Evolutionary conservation across 2,888 invertebrate genomes (phyloP).

Genomic region (Torymus texanus): DNA sequence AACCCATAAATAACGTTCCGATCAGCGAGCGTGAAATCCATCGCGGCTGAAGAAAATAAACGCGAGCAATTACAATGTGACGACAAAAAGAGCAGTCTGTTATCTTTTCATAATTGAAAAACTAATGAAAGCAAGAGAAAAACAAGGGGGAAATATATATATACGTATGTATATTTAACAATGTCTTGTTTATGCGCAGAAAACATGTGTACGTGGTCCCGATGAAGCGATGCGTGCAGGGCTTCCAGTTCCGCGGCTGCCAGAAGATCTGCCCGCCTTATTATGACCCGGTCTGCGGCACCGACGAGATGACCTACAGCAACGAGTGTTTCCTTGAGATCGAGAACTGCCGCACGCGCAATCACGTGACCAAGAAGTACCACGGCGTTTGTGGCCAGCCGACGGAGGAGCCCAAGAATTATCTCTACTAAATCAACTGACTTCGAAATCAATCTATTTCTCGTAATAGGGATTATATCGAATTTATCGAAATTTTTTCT

Average conservation of each 20-base stretch:
- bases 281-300: constrained; percentile 95
- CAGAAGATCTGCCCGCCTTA: constrained; percentile 90
- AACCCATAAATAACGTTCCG: neutral
- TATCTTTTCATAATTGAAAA: too few relatives aligned
- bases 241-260: constrained; percentile 91
- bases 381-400: constrained; percentile 92
- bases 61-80: neutral
- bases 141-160: too few relatives aligned
- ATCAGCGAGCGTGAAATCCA: neutral
- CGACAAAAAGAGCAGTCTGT: neutral
- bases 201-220: constrained; percentile 95
- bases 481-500: neutral
- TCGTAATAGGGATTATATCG: neutral
- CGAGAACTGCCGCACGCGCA: constrained; percentile 91
- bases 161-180: too few relatives aligned
- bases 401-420: constrained; percentile 90
- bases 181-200: constrained; percentile 73
- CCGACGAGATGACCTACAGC: constrained; percentile 93
- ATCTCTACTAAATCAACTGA: constrained; percentile 80
- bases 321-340: constrained; percentile 94
- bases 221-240: constrained; percentile 88
- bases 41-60: neutral
- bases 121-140: too few relatives aligned
- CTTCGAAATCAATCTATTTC: neutral
- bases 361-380: constrained; percentile 85